Conservation (phyloP, 2,797 vertebrate genomes). For the Taeniopygia guttata region DNA sequence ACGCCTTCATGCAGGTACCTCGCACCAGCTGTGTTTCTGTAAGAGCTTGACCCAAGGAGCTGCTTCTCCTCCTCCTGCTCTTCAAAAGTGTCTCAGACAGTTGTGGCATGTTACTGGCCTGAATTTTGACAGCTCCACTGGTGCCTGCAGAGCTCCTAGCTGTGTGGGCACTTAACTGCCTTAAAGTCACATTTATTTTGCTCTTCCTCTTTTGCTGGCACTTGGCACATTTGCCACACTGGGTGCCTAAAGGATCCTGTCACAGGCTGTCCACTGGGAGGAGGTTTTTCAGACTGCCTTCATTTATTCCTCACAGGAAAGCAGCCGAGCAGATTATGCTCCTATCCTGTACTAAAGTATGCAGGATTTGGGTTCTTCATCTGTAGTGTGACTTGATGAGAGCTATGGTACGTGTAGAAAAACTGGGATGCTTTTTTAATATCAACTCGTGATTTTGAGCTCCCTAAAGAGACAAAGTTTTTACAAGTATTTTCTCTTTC, state of each 20-base stretch:
- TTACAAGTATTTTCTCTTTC: background rate
- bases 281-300: background rate
- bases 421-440: background rate
- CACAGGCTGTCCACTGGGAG: background rate
- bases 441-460: background rate
- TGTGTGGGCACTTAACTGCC: background rate
- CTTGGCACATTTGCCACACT: background rate
- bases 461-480: background rate
- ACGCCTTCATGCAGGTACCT: background rate
- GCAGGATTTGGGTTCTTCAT: background rate
- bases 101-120: background rate
- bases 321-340: background rate
- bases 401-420: background rate
- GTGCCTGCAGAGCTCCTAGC: background rate
- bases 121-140: background rate
- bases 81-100: background rate
- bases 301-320: background rate
- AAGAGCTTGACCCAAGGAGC: background rate
- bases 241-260: background rate
- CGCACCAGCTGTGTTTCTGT: background rate
- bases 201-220: background rate
- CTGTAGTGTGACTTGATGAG: background rate
- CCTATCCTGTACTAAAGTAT: background rate
- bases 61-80: background rate
- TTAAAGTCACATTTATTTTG: background rate